phyloP scores from a whole-genome alignment of 2,797 vertebrate species.

The Zonotrichia albicollis region DNA sequence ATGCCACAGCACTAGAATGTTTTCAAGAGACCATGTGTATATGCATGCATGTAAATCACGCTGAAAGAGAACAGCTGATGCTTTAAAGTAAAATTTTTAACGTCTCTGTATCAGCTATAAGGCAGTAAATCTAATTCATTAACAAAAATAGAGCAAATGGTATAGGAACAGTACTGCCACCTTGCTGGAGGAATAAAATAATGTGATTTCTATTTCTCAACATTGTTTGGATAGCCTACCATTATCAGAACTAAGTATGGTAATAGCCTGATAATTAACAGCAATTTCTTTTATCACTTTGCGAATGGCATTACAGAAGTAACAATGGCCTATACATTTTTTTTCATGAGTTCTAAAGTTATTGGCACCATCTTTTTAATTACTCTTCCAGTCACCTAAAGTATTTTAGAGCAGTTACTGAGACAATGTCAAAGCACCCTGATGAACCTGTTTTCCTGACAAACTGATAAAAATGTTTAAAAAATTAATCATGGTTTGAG shows the following conservation, averaged over 20 bases:
- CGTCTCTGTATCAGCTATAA: constrained; percentile 8
- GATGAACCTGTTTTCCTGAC: constrained; percentile 15
- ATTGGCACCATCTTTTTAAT: constrained; percentile 55
- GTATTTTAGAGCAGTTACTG: constrained; percentile 21
- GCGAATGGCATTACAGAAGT: constrained; percentile 53
- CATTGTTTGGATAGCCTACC: constrained; percentile 53
- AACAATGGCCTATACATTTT: constrained; percentile 62
- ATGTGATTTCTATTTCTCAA: constrained; percentile 43
- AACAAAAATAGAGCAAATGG: constrained; percentile 3
- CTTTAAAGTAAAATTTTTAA: constrained; percentile 54
- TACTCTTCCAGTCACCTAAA: constrained; percentile 50
- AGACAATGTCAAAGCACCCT: neutral
- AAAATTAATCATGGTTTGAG: neutral
- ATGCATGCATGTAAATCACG: neutral
- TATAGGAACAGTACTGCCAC: constrained; percentile 26
- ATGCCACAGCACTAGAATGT: constrained; percentile 23
- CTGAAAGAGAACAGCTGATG: constrained; percentile 31
- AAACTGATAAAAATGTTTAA: constrained; percentile 38
- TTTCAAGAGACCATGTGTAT: neutral
- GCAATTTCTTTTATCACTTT: constrained; percentile 62
- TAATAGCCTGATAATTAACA: constrained; percentile 68
- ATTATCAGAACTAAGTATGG: constrained; percentile 67
- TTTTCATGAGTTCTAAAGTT: constrained; percentile 46
- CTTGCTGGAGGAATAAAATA: constrained; percentile 54
- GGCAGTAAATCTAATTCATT: constrained; percentile 32